Evolutionary conservation across 1,140 invertebrate species (phyloP).

Genomic region (Calycopis cecrops): DNA sequence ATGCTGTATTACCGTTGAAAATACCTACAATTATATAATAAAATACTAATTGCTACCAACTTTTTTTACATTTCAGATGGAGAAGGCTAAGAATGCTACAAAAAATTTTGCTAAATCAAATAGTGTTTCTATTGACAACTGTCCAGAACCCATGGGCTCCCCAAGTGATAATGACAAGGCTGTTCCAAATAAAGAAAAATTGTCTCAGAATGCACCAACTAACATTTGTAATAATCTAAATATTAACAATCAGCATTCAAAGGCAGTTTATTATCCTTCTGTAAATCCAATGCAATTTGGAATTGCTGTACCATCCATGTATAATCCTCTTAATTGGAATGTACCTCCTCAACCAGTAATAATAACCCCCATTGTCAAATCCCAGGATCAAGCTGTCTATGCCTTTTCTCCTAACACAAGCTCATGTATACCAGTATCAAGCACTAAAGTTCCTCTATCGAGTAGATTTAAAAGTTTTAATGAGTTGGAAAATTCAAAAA

Average conservation of each 20-base stretch:
- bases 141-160: conserved; percentile 42
- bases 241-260: conserved; percentile 22
- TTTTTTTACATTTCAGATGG: conserved; percentile 25
- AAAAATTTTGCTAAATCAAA: conserved; percentile 23
- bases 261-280: neutral
- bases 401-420: conserved; percentile 4
- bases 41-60: too few species aligned
- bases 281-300: conserved; percentile 17
- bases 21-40: too few species aligned
- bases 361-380: conserved; percentile 16
- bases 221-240: conserved; percentile 25
- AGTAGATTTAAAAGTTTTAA: conserved; percentile 22
- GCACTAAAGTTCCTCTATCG: conserved; percentile 21
- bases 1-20: too few species aligned
- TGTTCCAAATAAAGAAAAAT: conserved; percentile 8
- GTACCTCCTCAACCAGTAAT: conserved; percentile 23
- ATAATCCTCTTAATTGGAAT: conserved; percentile 30
- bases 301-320: conserved; percentile 13
- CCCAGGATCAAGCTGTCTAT: neutral
- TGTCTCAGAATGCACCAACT: conserved; percentile 3
- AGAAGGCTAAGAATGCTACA: conserved; percentile 29
- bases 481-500: neutral
- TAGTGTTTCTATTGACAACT: conserved; percentile 25
- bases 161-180: conserved; percentile 26
- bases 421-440: conserved; percentile 10